phyloP scores from a whole-genome alignment of 2,888 invertebrate species.

The Leptopilina syphax region DNA sequence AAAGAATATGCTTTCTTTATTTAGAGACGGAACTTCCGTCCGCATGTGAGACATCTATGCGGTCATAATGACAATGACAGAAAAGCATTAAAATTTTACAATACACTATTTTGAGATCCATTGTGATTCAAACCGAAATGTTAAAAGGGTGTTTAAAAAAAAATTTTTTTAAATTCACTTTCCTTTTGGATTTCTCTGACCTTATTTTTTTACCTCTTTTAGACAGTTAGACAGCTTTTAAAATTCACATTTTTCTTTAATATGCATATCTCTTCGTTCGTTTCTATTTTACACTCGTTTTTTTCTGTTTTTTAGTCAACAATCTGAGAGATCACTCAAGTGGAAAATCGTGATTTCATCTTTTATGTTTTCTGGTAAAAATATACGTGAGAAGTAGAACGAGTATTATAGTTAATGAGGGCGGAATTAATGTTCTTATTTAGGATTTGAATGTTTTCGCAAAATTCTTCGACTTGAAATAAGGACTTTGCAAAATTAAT shows the following conservation, averaged over 20 bases:
- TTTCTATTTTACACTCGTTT: not conserved
- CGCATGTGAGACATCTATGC: not conserved
- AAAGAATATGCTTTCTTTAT: not conserved
- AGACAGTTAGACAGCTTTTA: slow-evolving; percentile 8
- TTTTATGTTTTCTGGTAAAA: not conserved
- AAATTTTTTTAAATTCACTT: not conserved
- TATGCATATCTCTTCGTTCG: too few species aligned
- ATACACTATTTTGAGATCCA: not conserved
- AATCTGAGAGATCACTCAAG: not conserved
- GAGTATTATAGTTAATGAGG: not conserved
- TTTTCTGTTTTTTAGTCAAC: not conserved
- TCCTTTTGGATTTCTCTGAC: not conserved
- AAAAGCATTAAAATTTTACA: not conserved
- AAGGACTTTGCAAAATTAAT: not conserved
- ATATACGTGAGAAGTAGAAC: slow-evolving; percentile 1
- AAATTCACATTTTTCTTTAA: slow-evolving; percentile 1
- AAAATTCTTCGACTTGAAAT: not conserved
- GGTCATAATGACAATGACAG: not conserved
- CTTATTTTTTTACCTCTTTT: slow-evolving; percentile 3
- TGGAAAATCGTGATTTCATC: slow-evolving; percentile 8
- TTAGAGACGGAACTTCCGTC: not conserved
- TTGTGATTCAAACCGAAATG: not conserved
- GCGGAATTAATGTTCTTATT: not conserved
- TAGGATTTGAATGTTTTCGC: not conserved
- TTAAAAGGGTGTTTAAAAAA: slow-evolving; percentile 16